Conservation (phyloP, 2,113 vertebrate species). For the Pongo abelii region DNA sequence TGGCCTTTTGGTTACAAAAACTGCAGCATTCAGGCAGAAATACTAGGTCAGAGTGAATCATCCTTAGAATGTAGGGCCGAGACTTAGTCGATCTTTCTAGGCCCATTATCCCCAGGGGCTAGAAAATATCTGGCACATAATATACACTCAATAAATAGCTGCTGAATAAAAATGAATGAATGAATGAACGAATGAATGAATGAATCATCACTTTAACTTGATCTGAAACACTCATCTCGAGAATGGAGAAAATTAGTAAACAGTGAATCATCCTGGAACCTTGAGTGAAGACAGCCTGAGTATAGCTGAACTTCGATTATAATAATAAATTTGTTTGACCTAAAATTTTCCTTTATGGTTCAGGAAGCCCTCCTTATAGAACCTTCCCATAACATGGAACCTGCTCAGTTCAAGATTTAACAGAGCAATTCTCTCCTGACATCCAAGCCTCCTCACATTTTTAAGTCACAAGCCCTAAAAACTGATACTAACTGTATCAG, state of each 20-base stretch:
- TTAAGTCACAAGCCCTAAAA: background rate
- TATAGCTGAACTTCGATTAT: background rate
- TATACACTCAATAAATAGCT: background rate
- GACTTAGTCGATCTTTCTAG: background rate
- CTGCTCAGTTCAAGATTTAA: background rate
- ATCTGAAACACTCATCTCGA: background rate
- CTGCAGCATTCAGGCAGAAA: background rate
- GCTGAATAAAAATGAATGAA: background rate
- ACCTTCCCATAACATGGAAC: background rate
- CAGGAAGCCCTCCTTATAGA: background rate
- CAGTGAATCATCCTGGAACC: background rate
- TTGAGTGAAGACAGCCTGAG: background rate
- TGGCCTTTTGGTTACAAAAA: background rate
- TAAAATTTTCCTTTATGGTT: slow-evolving; percentile 19
- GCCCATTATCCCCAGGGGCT: background rate
- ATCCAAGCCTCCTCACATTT: background rate
- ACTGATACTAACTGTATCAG: background rate
- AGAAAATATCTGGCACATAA: background rate
- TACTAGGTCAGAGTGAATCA: background rate
- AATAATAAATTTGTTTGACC: background rate
- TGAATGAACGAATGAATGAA: background rate
- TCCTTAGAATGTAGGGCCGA: background rate
- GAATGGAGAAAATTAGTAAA: background rate
- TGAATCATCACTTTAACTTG: background rate
- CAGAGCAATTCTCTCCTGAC: background rate